A percentile compares a stretch with the other conserved stretches of the same genome.
Conservation (phyloP, 1,140 invertebrate species). For the Zophobas morio region DNA sequence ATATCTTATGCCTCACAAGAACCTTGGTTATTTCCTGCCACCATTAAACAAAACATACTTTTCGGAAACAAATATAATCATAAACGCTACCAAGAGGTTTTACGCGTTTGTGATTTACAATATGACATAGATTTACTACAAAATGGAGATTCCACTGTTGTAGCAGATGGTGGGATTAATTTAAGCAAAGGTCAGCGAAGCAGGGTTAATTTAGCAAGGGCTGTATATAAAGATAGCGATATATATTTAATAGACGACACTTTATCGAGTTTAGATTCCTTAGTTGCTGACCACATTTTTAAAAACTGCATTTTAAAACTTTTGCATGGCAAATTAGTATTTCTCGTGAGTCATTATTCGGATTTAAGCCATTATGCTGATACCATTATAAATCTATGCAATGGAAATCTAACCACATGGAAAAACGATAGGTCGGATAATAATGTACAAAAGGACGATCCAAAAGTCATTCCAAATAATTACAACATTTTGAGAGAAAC, state of each 20-base stretch:
- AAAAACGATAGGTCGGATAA: no score
- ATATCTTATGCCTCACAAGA: slow-evolving; percentile 83
- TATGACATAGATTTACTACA: slow-evolving; percentile 82
- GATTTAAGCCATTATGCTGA: slow-evolving; percentile 80
- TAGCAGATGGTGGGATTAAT: slow-evolving; percentile 87
- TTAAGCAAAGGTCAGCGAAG: slow-evolving; percentile 93
- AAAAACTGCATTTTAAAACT: slow-evolving; percentile 79
- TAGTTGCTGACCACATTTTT: slow-evolving; percentile 82
- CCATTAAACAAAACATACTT: slow-evolving; percentile 80
- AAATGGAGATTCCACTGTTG: slow-evolving; percentile 86
- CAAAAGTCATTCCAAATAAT: no score
- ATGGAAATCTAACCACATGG: not conserved
- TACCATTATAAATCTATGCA: slow-evolving; percentile 56
- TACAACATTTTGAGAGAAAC: no score
- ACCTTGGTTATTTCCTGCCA: slow-evolving; percentile 78
- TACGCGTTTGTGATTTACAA: slow-evolving; percentile 79
- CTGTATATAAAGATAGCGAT: slow-evolving; percentile 85
- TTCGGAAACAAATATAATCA: slow-evolving; percentile 78
- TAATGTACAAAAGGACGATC: no score
- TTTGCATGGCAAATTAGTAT: slow-evolving; percentile 78
- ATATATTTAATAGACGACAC: slow-evolving; percentile 90
- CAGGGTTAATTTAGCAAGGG: slow-evolving; percentile 88
- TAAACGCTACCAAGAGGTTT: slow-evolving; percentile 72
- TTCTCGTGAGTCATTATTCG: slow-evolving; percentile 89
- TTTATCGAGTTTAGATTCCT: slow-evolving; percentile 82